Percentiles rank a stretch among this genome's conserved stretches.
These are phyloP conservation scores for Oscheius sp. DNA, from an alignment of 1,140 invertebrate genomes.

Conservation along the genomic window DNA sequence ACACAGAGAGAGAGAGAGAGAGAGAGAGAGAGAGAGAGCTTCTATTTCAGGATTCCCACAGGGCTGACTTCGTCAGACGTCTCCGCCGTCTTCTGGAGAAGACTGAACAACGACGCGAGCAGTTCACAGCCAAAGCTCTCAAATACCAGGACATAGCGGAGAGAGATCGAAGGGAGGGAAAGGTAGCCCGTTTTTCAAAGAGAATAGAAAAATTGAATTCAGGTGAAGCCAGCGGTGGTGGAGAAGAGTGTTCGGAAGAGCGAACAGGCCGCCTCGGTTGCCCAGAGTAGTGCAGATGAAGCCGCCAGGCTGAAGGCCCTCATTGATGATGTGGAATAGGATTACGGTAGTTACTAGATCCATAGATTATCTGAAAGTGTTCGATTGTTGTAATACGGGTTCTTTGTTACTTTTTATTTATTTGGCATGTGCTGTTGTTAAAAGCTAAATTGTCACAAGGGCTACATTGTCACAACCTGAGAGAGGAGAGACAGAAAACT, in stretches of 20 bases:
- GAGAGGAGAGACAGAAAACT: too few species aligned
- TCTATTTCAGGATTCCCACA: neutral
- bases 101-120: neutral
- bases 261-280: neutral
- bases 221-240: neutral
- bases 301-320: neutral
- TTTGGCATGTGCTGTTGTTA: too few species aligned
- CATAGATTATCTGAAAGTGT: too few species aligned
- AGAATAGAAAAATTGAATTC: neutral
- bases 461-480: too few species aligned
- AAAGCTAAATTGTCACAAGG: too few species aligned
- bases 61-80: constrained; percentile 13
- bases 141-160: constrained; percentile 14
- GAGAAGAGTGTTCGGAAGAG: neutral
- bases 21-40: neutral
- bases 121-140: constrained; percentile 18
- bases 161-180: neutral
- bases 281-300: neutral
- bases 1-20: constrained; percentile 3
- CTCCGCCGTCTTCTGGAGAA: constrained; percentile 26
- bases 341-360: too few species aligned
- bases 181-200: neutral
- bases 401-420: too few species aligned
- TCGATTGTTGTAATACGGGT: too few species aligned
- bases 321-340: neutral